Evolutionary conservation across 2,113 vertebrate genomes (phyloP).

Genomic region (Oreotrochilus melanogaster): DNA sequence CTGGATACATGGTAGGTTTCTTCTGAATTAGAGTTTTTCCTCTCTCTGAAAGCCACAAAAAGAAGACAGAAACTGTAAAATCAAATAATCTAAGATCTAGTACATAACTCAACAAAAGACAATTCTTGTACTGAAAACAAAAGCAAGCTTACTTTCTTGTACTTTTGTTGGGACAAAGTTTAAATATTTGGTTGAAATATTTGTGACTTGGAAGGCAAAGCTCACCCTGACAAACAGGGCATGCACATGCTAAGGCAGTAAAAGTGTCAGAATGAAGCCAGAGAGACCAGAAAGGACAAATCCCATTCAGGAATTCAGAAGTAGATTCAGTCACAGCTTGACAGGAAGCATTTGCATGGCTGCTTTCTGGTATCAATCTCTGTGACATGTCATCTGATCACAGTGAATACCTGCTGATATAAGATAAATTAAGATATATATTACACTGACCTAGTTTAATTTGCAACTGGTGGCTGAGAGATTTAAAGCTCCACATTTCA

Average conservation of each 20-base stretch:
- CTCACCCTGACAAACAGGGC: background rate
- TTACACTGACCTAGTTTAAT: background rate
- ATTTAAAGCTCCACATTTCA: background rate
- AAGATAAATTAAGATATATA: background rate
- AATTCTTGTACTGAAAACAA: background rate
- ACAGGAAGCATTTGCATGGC: background rate
- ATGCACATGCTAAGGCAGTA: background rate
- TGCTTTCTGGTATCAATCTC: background rate
- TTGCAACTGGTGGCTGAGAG: background rate
- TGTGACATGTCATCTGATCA: background rate
- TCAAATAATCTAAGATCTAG: background rate
- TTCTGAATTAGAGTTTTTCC: conserved; percentile 95
- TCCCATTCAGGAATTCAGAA: background rate
- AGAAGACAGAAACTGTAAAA: background rate
- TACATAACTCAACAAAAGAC: background rate
- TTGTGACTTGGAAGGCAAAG: background rate
- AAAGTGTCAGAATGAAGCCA: background rate
- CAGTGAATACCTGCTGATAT: background rate
- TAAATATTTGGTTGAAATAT: background rate
- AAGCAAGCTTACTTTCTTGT: background rate
- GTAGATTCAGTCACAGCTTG: background rate
- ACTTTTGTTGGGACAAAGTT: background rate
- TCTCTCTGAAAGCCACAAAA: conserved; percentile 81
- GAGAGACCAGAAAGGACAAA: background rate
- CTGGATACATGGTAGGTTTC: conserved; percentile 98